These are phyloP conservation scores for Trichoplax adhaerens DNA, from an alignment of 37 sponge, comb jelly and placozoan species.

Conservation along the genomic window DNA sequence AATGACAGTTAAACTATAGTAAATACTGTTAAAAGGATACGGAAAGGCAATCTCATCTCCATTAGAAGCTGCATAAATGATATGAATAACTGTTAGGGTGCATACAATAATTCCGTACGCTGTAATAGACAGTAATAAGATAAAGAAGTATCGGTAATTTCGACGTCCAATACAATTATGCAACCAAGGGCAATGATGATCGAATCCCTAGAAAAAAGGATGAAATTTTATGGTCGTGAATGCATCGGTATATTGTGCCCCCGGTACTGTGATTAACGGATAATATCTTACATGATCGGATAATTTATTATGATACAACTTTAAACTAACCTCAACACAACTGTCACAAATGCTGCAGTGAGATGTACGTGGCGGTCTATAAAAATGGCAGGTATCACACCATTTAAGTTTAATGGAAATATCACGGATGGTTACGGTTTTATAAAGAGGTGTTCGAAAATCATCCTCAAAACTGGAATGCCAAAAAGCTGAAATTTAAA, in stretches of 20 bases:
- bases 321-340: conserved; percentile 81
- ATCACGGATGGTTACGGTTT: conserved; percentile 35
- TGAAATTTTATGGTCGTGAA: neutral
- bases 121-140: conserved; percentile 67
- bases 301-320: neutral
- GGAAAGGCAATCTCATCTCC: too few relatives aligned
- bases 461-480: conserved; percentile 59
- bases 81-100: neutral
- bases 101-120: conserved; percentile 32
- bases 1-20: too few relatives aligned
- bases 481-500: conserved; percentile 5
- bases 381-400: conserved; percentile 97
- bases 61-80: neutral
- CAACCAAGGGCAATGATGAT: conserved; percentile 99
- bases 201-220: conserved; percentile 55
- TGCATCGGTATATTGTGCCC: neutral
- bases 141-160: conserved; percentile 96
- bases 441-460: conserved; percentile 49
- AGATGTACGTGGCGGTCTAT: conserved; percentile 85
- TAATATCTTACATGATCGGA: neutral
- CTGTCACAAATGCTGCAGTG: conserved; percentile 96
- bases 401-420: conserved; percentile 69
- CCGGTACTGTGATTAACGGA: neutral
- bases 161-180: conserved; percentile 94
- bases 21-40: conserved; percentile 29